Evolutionary conservation across 1,140 invertebrate species (phyloP).

Genomic region (Drosophila nasuta): DNA sequence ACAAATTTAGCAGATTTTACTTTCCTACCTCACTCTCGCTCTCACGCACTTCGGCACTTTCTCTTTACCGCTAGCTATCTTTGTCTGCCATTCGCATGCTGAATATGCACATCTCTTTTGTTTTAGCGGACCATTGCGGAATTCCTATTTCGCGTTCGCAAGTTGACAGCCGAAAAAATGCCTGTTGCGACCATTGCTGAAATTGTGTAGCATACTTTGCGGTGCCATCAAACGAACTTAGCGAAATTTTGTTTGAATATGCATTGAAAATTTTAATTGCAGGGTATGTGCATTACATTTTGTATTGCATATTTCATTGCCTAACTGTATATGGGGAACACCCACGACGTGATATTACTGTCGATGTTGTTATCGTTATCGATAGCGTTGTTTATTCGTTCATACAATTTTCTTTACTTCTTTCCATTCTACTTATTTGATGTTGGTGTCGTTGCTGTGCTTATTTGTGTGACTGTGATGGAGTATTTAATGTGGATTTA

Average conservation of each 20-base stretch:
- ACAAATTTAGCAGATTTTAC: conserved; percentile 29
- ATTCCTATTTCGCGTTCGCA: conserved; percentile 6
- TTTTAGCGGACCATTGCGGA: conserved; percentile 17
- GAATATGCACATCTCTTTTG: conserved; percentile 13
- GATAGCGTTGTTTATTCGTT: not conserved
- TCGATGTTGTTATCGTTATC: not conserved
- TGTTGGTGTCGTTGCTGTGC: not conserved
- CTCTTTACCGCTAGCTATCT: not conserved
- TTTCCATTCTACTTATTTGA: not conserved
- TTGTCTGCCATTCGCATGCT: not conserved
- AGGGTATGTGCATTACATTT: not conserved
- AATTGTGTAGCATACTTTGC: conserved; percentile 21
- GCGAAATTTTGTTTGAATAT: not conserved
- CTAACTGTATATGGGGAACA: conserved; percentile 24
- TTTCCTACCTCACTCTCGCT: conserved; percentile 14
- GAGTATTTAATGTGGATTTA: not conserved
- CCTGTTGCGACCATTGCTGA: conserved; percentile 31
- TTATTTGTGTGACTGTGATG: not conserved
- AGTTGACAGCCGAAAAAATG: conserved; percentile 15
- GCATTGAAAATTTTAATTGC: not conserved
- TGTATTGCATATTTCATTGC: not conserved
- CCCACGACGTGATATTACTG: conserved; percentile 15
- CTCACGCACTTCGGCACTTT: not conserved
- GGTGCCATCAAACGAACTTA: conserved; percentile 3
- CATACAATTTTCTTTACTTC: not conserved